A percentile compares a stretch with the other conserved stretches of the same genome.
Evolutionary conservation across 1,140 invertebrate genomes (phyloP).

Genomic region (Calephelis virginiensis): DNA sequence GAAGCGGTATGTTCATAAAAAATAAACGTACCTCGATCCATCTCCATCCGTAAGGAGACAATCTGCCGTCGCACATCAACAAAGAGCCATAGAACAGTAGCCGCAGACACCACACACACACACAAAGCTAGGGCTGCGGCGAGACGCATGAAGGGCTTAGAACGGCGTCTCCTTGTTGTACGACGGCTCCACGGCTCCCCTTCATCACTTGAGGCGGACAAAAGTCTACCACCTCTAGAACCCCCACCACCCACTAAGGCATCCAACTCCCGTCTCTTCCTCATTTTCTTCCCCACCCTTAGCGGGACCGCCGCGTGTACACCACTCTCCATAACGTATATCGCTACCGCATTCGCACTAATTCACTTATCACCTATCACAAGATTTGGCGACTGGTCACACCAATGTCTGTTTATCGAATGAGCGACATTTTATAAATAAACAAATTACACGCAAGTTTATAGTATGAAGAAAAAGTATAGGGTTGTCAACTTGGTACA

Average conservation of each 20-base stretch:
- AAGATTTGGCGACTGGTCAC: slow-evolving; percentile 34
- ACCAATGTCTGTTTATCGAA: slow-evolving; percentile 39
- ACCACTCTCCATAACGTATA: slow-evolving; percentile 60
- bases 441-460: not conserved
- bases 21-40: slow-evolving; percentile 81
- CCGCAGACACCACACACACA: slow-evolving; percentile 82
- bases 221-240: slow-evolving; percentile 55
- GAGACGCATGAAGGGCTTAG: slow-evolving; percentile 75
- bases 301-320: slow-evolving; percentile 70
- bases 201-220: slow-evolving; percentile 80
- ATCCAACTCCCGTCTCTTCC: slow-evolving; percentile 80
- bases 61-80: slow-evolving; percentile 84
- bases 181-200: slow-evolving; percentile 64
- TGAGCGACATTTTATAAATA: slow-evolving; percentile 36
- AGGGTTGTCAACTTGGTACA: no score
- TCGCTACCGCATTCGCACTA: slow-evolving; percentile 61
- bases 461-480: not conserved
- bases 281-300: slow-evolving; percentile 80
- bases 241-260: slow-evolving; percentile 73
- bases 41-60: slow-evolving; percentile 81
- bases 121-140: slow-evolving; percentile 82
- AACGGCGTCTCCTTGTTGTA: slow-evolving; percentile 47
- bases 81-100: slow-evolving; percentile 84
- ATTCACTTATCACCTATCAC: slow-evolving; percentile 37
- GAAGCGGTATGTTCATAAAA: no score